Base-by-base conservation (phyloP, 2,113 vertebrate genomes). In the Silurus glanis region DNA sequence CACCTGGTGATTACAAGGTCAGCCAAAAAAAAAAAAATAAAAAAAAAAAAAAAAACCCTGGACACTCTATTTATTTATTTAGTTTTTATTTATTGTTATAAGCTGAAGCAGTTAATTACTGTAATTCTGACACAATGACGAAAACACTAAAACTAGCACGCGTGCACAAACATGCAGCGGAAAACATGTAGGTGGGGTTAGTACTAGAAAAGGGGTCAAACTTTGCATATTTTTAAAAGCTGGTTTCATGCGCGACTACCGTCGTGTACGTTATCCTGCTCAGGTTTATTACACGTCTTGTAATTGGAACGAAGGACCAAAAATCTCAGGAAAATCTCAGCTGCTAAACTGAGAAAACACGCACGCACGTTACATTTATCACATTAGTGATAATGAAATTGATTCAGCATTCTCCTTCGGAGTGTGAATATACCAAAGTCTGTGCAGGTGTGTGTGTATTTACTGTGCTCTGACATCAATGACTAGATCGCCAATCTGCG, bases 151-250 rank as follows among this genome's bases (percentile, higher is more conserved):
- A 80, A 59, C 16, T 28, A 76, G 21, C 5, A 17, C 51, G 9
- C 23, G 53, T 4, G 16, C 6, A 53, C 72, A 76, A 45, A 76
- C 47, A 53, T 53, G 8, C 16, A 45, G 67, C 75, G 82, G 81
- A 85, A 86, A 72, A 9, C 12, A 10, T 0, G 76, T 86, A 47
- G 78, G 85, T 47, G 76, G 37, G 5, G 55, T 61, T 61, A 72
- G 71, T 61, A 80, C 53, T 16, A 84, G 14, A 58, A 25, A 7
- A 21, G 28, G 19, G 19, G 55, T 84, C 19, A 37, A 25, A 59
- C 21, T 28, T 7, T 8, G 21, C 51, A n/a, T 47, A 8, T 85
- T 21, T 79, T 45, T 19, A 55, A 58, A 28, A 80, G 25, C 25
- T 28, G 53, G 58, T 80, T 80, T 25, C 76, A 80, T 2, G 16